phyloP scores from a whole-genome alignment of 2,113 vertebrate genomes.

The Hiodon alosoides region DNA sequence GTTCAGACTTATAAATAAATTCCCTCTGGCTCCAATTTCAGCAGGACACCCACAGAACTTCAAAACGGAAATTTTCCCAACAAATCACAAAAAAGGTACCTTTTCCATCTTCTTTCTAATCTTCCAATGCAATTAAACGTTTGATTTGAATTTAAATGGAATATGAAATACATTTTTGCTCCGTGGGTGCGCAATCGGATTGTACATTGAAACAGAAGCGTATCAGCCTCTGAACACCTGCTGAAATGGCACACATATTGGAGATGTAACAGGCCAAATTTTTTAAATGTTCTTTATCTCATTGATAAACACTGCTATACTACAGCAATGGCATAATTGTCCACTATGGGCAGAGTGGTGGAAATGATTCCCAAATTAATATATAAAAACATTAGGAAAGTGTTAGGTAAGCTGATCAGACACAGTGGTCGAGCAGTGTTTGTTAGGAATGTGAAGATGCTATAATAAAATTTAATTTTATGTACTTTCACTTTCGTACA shows the following conservation, averaged over 20 bases:
- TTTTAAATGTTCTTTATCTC: neutral
- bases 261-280: no score
- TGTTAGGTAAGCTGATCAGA: neutral
- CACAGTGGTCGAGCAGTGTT: neutral
- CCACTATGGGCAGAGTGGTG: neutral
- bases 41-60: conserved; percentile 77
- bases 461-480: neutral
- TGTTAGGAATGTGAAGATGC: neutral
- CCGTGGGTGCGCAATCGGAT: conserved; percentile 36
- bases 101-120: conserved; percentile 41
- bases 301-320: neutral
- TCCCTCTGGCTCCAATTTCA: conserved; percentile 54
- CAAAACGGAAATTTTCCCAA: conserved; percentile 75
- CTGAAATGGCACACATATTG: neutral
- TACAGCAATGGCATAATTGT: neutral
- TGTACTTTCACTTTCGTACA: neutral
- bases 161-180: conserved; percentile 34
- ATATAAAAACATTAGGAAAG: neutral
- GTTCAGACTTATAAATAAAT: conserved; percentile 29
- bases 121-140: neutral
- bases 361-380: neutral
- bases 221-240: neutral
- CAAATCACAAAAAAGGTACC: conserved; percentile 77
- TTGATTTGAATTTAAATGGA: conserved; percentile 7
- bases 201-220: neutral